phyloP scores from a whole-genome alignment of 2,888 invertebrate species.

The Dastarcus helophoroides region DNA sequence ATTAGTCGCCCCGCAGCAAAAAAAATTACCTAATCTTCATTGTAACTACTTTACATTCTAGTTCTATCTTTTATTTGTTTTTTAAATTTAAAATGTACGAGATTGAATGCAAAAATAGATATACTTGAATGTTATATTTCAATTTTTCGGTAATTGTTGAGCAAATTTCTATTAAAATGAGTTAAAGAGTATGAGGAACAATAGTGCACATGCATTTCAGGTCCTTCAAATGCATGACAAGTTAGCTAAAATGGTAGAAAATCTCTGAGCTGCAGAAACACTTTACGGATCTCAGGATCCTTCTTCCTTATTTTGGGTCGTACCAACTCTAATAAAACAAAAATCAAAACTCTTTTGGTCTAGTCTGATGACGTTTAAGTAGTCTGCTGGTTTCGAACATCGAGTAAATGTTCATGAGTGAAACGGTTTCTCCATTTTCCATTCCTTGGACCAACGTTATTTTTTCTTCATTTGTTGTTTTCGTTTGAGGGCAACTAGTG shows the following conservation, averaged over 20 bases:
- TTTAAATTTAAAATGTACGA: too few species aligned
- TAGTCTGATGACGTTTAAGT: neutral
- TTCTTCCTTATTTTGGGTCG: conserved; percentile 1
- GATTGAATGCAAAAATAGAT: too few species aligned
- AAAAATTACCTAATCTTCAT: too few species aligned
- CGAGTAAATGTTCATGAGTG: conserved; percentile 1
- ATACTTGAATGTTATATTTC: too few species aligned
- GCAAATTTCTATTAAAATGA: too few species aligned
- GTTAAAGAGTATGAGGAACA: conserved; percentile 10
- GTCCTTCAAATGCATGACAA: conserved; percentile 1
- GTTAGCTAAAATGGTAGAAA: neutral
- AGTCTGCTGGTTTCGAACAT: conserved; percentile 1
- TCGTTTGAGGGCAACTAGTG: conserved; percentile 1
- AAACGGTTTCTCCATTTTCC: conserved; percentile 1
- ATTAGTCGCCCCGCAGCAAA: too few species aligned
- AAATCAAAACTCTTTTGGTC: conserved; percentile 1
- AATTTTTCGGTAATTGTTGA: too few species aligned
- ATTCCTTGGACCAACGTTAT: conserved; percentile 1
- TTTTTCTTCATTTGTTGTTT: conserved; percentile 1
- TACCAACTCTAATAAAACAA: conserved; percentile 1
- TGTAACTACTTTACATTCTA: too few species aligned
- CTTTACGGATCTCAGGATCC: neutral
- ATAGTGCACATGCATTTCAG: conserved; percentile 11
- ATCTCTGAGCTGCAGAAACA: conserved; percentile 2
- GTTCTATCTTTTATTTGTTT: too few species aligned